Percentiles rank a stretch among this genome's conserved stretches.
These are phyloP conservation scores for Proctacanthus coquilletti DNA, from an alignment of 1,140 invertebrate genomes.

Conservation along the genomic window DNA sequence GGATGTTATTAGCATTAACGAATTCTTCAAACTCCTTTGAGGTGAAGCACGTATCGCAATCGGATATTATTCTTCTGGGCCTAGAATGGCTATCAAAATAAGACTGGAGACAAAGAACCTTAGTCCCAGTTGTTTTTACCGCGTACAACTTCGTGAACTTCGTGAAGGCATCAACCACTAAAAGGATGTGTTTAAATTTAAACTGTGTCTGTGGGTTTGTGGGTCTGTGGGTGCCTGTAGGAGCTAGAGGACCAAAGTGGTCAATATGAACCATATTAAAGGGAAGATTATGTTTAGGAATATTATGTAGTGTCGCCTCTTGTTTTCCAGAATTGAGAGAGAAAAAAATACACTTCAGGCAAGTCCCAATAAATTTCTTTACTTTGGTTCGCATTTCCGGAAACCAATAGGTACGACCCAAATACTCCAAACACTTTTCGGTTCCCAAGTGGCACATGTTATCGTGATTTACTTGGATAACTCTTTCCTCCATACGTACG, in stretches of 20 bases:
- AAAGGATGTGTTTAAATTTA: slow-evolving; percentile 30
- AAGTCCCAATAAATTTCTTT: slow-evolving; percentile 9
- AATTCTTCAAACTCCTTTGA: slow-evolving; percentile 14
- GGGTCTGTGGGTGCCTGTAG: slow-evolving; percentile 13
- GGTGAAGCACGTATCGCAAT: slow-evolving; percentile 17
- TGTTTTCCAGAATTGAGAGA: slow-evolving; percentile 9
- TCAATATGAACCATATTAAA: slow-evolving; percentile 17
- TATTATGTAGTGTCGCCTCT: slow-evolving; percentile 12
- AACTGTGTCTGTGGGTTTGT: slow-evolving; percentile 20
- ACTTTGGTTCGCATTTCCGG: slow-evolving; percentile 12
- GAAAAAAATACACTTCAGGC: slow-evolving; percentile 13
- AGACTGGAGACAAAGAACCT: slow-evolving; percentile 12
- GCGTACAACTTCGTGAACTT: slow-evolving; percentile 9
- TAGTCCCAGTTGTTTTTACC: slow-evolving; percentile 10
- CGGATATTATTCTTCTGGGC: slow-evolving; percentile 13
- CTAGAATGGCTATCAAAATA: slow-evolving; percentile 9
- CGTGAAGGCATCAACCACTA: slow-evolving; percentile 24
- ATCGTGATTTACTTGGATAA: slow-evolving; percentile 13
- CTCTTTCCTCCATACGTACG: slow-evolving; percentile 12
- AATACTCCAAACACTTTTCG: slow-evolving; percentile 12
- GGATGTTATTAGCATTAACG: slow-evolving; percentile 8
- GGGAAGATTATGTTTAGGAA: slow-evolving; percentile 15
- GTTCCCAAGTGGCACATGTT: slow-evolving; percentile 14
- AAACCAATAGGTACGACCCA: slow-evolving; percentile 13
- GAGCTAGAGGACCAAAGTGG: slow-evolving; percentile 19